Evolutionary conservation across 2,888 invertebrate species (phyloP), one percentile per base, ranked within the genome.

Genomic region (Cristatella mucedo): DNA sequence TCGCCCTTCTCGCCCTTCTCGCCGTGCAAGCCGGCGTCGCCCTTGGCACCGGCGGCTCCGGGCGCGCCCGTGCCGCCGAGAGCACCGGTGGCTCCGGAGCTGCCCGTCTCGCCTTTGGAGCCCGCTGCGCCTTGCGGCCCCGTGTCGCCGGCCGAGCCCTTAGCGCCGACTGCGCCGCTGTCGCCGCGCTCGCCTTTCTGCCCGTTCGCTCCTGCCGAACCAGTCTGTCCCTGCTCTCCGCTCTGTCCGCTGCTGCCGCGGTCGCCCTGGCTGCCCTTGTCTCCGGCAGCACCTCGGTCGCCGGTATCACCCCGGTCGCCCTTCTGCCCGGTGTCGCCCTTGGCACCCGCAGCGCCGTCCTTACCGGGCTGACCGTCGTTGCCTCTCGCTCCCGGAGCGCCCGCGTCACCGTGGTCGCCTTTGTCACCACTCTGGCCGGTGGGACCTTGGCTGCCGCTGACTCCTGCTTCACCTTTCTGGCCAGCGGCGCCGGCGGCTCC

Each of bases 1-100:
- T 20, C 45, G 44, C 7, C 11, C 29, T 9, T 29, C 41, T 4
- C 45, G 43, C 18, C 40, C 9, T 22, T 21, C 33, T 20, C 46
- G 21, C 37, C 37, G n/a, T 16, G 9, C 4, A 16, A n/a, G 9
- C 37, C 41, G n/a, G 41, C 22, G n/a, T 13, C n/a, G 21, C 41
- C 41, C 18, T 29, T 33, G 18, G 41, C 13, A 34, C 46, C 46
- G 13, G 21, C 16, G 16, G 39, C 21, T 32, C 47, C 47, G 13
- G 18, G 30, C 5, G 30, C 38, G 18, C 46, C 46, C 16, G 41
- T 30, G 15, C 24, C 21, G 22, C 44, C 44, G 21, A 16, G 4
- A 7, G 18, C 29, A 29, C 41, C 40, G n/a, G 22, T 29, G 13
- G n/a, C 13, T 9, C 41, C 44, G 5, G 15, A 21, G 11, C 13